Base-by-base conservation (phyloP, 1,140 invertebrate species). In the Nixonia krombeini region DNA sequence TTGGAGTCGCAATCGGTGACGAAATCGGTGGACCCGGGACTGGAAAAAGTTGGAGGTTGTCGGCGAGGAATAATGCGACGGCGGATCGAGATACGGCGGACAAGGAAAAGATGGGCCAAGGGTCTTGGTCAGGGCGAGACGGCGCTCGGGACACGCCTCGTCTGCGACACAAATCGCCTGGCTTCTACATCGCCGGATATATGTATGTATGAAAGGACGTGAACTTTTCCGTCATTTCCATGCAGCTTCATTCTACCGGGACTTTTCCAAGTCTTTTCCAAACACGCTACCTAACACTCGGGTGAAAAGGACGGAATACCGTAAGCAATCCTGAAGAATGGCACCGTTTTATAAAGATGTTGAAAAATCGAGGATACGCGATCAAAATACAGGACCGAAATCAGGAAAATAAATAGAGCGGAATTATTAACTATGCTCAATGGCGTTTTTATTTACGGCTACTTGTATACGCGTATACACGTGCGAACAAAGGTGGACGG, bases 21-120 rank as follows among this genome's bases (percentile, higher is more conserved):
- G n/a, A n/a, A n/a, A n/a, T n/a, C n/a, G n/a, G n/a, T n/a, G n/a
- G n/a, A n/a, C n/a, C n/a, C n/a, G n/a, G n/a, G n/a, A n/a, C n/a
- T n/a, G n/a, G n/a, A n/a, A n/a, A n/a, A n/a, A n/a, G n/a, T n/a
- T n/a, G n/a, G n/a, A n/a, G n/a, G n/a, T n/a, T n/a, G n/a, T n/a
- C n/a, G n/a, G n/a, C n/a, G 38, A 44, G 13, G 16, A 23, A 29
- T 44, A 35, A 31, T 2, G 29, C 29, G 8, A 31, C 17, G 16
- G 6, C 0, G 16, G 10, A n/a, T 18, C 25, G 16, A 12, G 29
- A 45, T 45, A 12, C 15, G n/a, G 23, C 31, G 31, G 42, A 46
- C 4, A 7, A 46, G 35, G 46, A 46, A 53, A 44, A 53, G 51
- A 55, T 45, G n/a, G 35, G 25, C 21, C 4, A 46, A 56, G 33